Evolutionary conservation across 2,113 vertebrate species (phyloP), one percentile per base, ranked within the genome.

Genomic region (Girardinichthys multiradiatus): DNA sequence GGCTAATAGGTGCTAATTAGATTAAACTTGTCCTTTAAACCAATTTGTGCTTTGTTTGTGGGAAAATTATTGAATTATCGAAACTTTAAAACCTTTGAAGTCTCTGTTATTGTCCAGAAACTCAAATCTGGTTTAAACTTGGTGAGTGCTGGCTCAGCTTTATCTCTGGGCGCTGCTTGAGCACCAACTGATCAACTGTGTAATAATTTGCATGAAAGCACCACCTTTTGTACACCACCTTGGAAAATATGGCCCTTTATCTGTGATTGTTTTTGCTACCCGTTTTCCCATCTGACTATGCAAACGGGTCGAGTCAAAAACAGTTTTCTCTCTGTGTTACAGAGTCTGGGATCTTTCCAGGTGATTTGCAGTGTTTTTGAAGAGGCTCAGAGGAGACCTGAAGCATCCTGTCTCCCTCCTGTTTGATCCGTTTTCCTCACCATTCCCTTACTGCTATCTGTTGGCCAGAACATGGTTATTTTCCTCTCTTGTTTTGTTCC

Each of bases 351-450:
- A 4, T 7, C 71, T n/a, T 1, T 82, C 80, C 66, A 68, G 86
- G 70, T 79, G 86, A 86, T 87, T 89, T 70, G 76, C 71, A 76
- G 57, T 80, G 82, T 80, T 84, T 89, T 74, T 84, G 70, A 77
- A 85, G 64, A 57, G 78, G 72, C 68, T 86, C 87, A 72, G 77
- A 82, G 76, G 83, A 87, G 86, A 70, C 70, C 64, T 65, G 76
- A 70, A 57, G 84, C 86, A 82, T 91, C 86, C 88, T 88, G 86
- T 87, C 83, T 70, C 76, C 72, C 67, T 69, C 17, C 54, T 33
- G 76, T 69, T 72, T 75, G 79, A 82, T 76, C 63, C 64, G 35
- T 65, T 59, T 14, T 24, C 77, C 74, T 64, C 58, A 14, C 37
- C 12, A 1, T 57, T 31, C 68, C 54, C 57, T 21, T 21, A 42